Evolutionary conservation across 1,140 invertebrate species (phyloP).

Genomic region (Thalassaphorura encarpata): DNA sequence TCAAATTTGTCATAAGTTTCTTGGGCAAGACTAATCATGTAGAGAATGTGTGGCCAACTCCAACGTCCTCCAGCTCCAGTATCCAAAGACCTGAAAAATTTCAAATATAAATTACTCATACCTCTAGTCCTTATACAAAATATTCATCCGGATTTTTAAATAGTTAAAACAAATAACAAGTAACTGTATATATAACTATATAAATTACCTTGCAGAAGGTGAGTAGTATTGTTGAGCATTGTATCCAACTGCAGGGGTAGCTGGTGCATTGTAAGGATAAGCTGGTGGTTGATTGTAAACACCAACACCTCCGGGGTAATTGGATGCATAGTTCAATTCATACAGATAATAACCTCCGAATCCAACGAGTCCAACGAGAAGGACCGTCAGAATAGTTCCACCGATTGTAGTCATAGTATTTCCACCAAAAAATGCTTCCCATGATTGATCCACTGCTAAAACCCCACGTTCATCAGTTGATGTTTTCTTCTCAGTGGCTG

Average conservation of each 20-base stretch:
- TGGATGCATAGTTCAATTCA: neutral
- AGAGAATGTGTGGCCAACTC: slow-evolving; percentile 16
- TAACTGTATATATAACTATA: too few species aligned
- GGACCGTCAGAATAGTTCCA: neutral
- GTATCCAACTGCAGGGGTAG: neutral
- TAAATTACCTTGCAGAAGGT: slow-evolving; percentile 9
- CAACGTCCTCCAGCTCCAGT: neutral
- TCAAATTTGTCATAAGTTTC: slow-evolving; percentile 26
- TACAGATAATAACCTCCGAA: slow-evolving; percentile 19
- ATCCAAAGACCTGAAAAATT: neutral
- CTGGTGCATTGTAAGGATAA: neutral
- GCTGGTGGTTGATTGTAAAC: neutral
- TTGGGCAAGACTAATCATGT: slow-evolving; percentile 27
- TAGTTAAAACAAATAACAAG: too few species aligned
- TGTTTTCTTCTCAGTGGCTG: neutral
- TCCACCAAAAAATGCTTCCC: neutral
- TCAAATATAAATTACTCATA: too few species aligned
- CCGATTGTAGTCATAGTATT: slow-evolving; percentile 7
- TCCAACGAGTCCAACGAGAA: slow-evolving; percentile 10
- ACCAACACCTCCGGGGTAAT: too few species aligned
- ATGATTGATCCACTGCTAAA: slow-evolving; percentile 4
- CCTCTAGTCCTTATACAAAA: too few species aligned
- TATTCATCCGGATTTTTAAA: too few species aligned
- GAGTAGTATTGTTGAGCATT: slow-evolving; percentile 9
- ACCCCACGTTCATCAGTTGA: too few species aligned